Evolutionary conservation across 2,888 invertebrate genomes (phyloP), one percentile per base, ranked within the genome.

Genomic region (Lamproptera curius): DNA sequence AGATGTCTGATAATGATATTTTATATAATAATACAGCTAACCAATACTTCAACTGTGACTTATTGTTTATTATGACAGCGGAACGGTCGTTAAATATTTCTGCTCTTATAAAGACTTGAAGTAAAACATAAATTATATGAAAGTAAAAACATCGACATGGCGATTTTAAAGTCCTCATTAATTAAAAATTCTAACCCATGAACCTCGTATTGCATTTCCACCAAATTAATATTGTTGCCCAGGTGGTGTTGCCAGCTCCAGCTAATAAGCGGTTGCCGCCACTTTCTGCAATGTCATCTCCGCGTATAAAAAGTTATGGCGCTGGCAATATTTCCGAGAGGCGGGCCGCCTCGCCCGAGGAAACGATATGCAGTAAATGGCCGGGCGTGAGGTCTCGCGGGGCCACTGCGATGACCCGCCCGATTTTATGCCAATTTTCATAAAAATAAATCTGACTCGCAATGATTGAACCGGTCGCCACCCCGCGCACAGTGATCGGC

Each of bases 261-360:
- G 51, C 54, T 51, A 63, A 57, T 68, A 61, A 58, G 50, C 59
- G 63, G 60, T 63, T 65, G 61, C 66, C 67, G 73, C 70, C 80
- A 78, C 74, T 83, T 86, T 85, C 76, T 83, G 87, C 86, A 80
- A 79, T 85, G 86, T 86, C 87, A 86, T 85, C 86, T 79, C 70
- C 82, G 84, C 83, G 85, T 86, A 87, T 87, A 87, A 87, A 87
- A 87, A 86, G 86, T 87, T 87, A 87, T 87, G 86, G 82, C 86
- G 65, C 74, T 71, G 86, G 77, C 75, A 82, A 87, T 87, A 87
- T 87, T 87, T 84, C 73, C 70, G 71, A 76, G 76, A 68, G 73
- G 68, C 62, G 55, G 55, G 52, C 48, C 51, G 55, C 53, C 52
- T 54, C 71, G 74, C 69, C 63, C 67, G 72, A 82, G 83, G 79